Evolutionary conservation across 2,888 invertebrate species (phyloP).

Genomic region (Xestia xanthographa): DNA sequence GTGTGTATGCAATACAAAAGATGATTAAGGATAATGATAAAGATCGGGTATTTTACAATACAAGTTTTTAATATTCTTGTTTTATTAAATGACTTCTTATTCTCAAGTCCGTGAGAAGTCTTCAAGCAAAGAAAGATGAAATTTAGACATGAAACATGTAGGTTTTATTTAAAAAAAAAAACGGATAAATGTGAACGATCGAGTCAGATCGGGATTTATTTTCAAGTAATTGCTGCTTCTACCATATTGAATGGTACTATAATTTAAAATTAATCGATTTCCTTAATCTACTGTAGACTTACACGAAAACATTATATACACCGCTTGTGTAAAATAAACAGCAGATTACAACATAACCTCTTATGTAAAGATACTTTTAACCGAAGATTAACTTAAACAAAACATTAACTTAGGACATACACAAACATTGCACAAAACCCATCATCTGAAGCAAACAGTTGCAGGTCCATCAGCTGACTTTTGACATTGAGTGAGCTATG

Average conservation of each 20-base stretch:
- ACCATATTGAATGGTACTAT: too few relatives aligned
- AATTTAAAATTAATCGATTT: neutral
- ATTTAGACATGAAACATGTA: too few relatives aligned
- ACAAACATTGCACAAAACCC: slow-evolving; percentile 41
- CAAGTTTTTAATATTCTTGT: neutral
- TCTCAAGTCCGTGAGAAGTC: neutral
- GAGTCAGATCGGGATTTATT: too few relatives aligned
- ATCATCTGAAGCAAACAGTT: slow-evolving; percentile 36
- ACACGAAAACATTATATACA: neutral
- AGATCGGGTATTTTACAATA: neutral
- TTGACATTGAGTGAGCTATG: slow-evolving; percentile 23
- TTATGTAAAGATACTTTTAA: slow-evolving; percentile 31
- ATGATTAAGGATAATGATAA: neutral
- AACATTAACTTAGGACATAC: slow-evolving; percentile 10
- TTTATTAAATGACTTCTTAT: neutral
- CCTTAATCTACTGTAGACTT: neutral
- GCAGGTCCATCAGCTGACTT: slow-evolving; percentile 23
- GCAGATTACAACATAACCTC: slow-evolving; percentile 17
- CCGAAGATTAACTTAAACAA: slow-evolving; percentile 32
- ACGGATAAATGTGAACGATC: too few relatives aligned
- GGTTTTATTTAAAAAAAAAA: neutral
- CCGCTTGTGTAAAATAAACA: neutral
- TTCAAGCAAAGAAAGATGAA: neutral
- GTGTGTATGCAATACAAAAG: neutral
- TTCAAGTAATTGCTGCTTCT: too few relatives aligned